Conservation (phyloP, 1,140 invertebrate species). For the Pararge aegeria region DNA sequence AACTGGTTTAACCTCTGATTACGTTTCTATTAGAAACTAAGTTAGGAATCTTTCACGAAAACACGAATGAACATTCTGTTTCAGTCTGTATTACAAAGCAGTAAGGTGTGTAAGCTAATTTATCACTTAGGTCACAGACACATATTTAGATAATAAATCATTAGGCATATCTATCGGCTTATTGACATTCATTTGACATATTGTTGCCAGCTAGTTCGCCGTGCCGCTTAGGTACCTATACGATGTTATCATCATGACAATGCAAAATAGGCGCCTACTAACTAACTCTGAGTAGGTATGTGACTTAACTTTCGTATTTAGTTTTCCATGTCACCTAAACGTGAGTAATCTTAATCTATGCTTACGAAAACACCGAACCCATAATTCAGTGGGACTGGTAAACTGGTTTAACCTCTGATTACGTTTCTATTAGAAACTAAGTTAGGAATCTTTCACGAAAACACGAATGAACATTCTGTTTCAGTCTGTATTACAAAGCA, state of each 20-base stretch:
- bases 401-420: constrained; percentile 41
- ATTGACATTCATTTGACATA: constrained; percentile 41
- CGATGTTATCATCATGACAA: constrained; percentile 25
- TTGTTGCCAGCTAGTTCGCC: constrained; percentile 23
- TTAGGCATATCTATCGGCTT: constrained; percentile 23
- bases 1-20: constrained; percentile 41
- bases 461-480: not conserved
- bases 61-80: not conserved
- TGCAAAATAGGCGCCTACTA: constrained; percentile 2
- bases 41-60: constrained; percentile 6
- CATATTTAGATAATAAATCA: constrained; percentile 22
- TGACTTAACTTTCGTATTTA: not conserved
- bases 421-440: constrained; percentile 36
- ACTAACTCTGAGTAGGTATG: not conserved
- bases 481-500: constrained; percentile 7
- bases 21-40: constrained; percentile 36
- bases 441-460: constrained; percentile 6
- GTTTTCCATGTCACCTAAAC: constrained; percentile 37
- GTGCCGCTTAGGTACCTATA: too few relatives aligned
- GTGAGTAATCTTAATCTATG: constrained; percentile 51
- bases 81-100: constrained; percentile 7
- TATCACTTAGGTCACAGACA: constrained; percentile 2
- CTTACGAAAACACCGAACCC: constrained; percentile 50
- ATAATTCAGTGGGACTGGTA: constrained; percentile 56
- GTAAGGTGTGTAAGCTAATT: constrained; percentile 16